Base-by-base conservation (phyloP, 2,797 vertebrate genomes). In the Heterohyrax brucei region DNA sequence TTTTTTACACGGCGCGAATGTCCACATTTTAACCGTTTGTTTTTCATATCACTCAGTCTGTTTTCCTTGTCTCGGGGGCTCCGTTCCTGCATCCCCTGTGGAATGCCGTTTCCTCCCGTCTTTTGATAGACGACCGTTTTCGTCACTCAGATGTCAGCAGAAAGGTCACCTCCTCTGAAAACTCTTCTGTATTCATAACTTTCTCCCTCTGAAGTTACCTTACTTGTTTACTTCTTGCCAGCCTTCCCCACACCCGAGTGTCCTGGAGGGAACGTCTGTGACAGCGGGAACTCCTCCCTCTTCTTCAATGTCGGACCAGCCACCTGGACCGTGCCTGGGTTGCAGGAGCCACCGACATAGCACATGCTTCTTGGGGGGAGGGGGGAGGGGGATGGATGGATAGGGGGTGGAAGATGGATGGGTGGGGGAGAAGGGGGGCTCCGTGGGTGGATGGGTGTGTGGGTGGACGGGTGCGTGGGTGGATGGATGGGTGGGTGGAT, bases 61-160 rank as follows among this genome's bases (percentile, higher is more conserved):
- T 30, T 44, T 79, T 73, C 79, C 22, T 64, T 44, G 13, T 22
- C 8, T 44, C 33, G 3, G 18, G 28, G 22, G 1, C 3, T 21
- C 21, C 22, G 19, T 14, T 2, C 5, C 48, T 16, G 21, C 6
- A 12, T 66, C 9, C 21, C 46, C 48, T n/a, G 3, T 19, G 2
- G 13, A 66, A 59, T 0, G 2, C 3, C 1, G 10, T 18, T 56
- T 62, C 39, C n/a, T 91, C 30, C 4, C 24, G 21, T 5, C 24
- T 24, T 75, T n/a, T 44, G 24, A 7, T 62, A 3, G 6, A 46
- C 0, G 30, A 13, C 9, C 3, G 1, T n/a, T 28, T 12, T n/a
- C 30, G 26, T 64, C 59, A 28, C 13, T 39, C 1, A 39, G 30
- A 59, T 12, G 26, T 2, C 7, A 22, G 13, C 28, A 73, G 53